phyloP scores from a whole-genome alignment of 2,113 vertebrate genomes.

The Stomatorhinus ivindoensis region DNA sequence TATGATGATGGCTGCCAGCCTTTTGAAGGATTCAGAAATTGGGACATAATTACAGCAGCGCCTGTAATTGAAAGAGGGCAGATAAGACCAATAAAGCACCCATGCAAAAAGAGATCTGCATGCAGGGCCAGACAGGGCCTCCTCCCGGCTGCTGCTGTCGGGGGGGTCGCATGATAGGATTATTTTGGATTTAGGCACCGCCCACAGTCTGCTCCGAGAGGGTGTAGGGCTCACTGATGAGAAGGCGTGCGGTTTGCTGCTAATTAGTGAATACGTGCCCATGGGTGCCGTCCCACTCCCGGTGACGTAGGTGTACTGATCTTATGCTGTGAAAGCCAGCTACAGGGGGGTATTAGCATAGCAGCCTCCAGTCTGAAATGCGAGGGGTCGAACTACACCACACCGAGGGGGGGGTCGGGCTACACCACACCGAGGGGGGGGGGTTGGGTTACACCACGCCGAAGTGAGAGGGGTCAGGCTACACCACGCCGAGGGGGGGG shows the following conservation, averaged over 20 bases:
- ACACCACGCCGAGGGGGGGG: background rate
- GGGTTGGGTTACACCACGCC: too few species aligned
- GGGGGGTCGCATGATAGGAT: conserved; percentile 43
- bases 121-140: background rate
- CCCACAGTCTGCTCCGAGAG: conserved; percentile 36
- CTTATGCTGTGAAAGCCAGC: background rate
- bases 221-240: conserved; percentile 22
- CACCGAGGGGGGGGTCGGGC: background rate
- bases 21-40: background rate
- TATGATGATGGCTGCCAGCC: background rate
- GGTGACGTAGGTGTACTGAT: background rate
- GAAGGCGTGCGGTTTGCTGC: conserved; percentile 17
- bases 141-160: background rate
- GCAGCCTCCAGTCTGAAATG: background rate
- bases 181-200: conserved; percentile 33
- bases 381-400: background rate
- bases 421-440: background rate
- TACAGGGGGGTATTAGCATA: background rate
- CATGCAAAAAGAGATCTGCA: background rate
- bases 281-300: background rate
- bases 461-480: background rate
- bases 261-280: conserved; percentile 8
- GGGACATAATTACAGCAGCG: background rate
- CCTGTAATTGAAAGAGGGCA: background rate
- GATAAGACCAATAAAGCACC: background rate